Evolutionary conservation across 2,888 invertebrate species (phyloP), one percentile per base, ranked within the genome.

Genomic region (Lasiommata megera): DNA sequence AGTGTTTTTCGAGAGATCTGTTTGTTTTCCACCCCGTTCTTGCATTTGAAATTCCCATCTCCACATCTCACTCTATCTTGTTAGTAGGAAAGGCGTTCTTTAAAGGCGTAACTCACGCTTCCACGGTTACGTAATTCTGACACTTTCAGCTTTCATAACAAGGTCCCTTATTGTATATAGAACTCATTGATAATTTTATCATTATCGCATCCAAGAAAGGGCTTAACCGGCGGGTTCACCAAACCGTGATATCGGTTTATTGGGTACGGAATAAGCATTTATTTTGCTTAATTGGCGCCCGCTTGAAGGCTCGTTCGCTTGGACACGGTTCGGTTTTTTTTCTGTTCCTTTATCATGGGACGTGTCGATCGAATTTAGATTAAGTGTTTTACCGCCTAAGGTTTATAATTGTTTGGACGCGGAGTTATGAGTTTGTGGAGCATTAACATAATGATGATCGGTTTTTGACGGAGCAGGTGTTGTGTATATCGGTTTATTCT

Each of bases 1-100:
- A 89, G 90, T 89, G 90, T 88, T 90, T 89, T 89, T 88, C 86
- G 82, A 89, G 87, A 85, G 87, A 79, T 85, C 80, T 87, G 85
- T 86, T 84, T 82, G 80, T 86, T 79, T 78, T 79, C 72, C 74
- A 70, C 73, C 79, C 77, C 76, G 67, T 77, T 87, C 82, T 67
- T 72, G 65, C 86, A 65, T 65, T 68, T 47, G 62, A 67, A 72
- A 74, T 67, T 73, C 70, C 73, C 73, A 81, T 76, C 69, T 77
- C 73, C 71, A 77, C 77, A 72, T 88, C 87, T 79, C 83, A 69
- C 75, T 88, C 82, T 73, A 73, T 84, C 90, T 89, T 79, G 89
- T 90, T 89, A 90, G 82, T 78, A 72, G 72, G 64, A 66, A 81
- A 80, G 86, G 88, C 83, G 86, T 83, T 82, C 80, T 80, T 77